Conservation (phyloP, 1,140 invertebrate genomes). For the Pogonomyrmex barbatus region DNA sequence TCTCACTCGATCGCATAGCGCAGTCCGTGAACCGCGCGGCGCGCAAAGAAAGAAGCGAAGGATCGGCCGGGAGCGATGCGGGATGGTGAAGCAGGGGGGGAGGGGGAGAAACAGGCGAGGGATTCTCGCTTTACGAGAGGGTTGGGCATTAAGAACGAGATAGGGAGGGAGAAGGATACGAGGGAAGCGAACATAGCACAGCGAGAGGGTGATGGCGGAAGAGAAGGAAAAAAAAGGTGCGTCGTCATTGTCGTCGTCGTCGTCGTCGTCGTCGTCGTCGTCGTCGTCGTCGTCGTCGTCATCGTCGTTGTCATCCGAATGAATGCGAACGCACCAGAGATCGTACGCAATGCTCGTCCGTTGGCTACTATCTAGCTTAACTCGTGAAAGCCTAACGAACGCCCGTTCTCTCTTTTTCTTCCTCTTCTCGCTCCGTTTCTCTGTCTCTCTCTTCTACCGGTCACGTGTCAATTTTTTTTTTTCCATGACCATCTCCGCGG, state of each 20-base stretch:
- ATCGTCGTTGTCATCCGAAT: slow-evolving; percentile 60
- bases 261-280: slow-evolving; percentile 50
- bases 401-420: slow-evolving; percentile 10
- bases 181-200: neutral
- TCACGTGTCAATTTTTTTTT: slow-evolving; percentile 59
- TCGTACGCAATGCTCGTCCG: slow-evolving; percentile 70
- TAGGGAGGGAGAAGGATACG: neutral
- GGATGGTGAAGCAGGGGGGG: neutral
- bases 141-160: neutral
- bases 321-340: slow-evolving; percentile 72
- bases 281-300: slow-evolving; percentile 43
- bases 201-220: neutral
- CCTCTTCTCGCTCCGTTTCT: neutral
- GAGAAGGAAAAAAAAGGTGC: slow-evolving; percentile 65
- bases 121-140: slow-evolving; percentile 34
- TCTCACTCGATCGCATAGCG: slow-evolving; percentile 64
- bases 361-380: slow-evolving; percentile 66
- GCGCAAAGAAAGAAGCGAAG: slow-evolving; percentile 69
- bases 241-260: slow-evolving; percentile 51
- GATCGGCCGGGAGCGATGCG: neutral
- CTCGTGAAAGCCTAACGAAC: slow-evolving; percentile 77
- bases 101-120: slow-evolving; percentile 17
- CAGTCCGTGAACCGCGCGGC: slow-evolving; percentile 67
- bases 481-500: slow-evolving; percentile 18
- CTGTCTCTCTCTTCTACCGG: neutral